Conservation (phyloP, 2,113 vertebrate species). For the Anarrhichthys ocellatus region DNA sequence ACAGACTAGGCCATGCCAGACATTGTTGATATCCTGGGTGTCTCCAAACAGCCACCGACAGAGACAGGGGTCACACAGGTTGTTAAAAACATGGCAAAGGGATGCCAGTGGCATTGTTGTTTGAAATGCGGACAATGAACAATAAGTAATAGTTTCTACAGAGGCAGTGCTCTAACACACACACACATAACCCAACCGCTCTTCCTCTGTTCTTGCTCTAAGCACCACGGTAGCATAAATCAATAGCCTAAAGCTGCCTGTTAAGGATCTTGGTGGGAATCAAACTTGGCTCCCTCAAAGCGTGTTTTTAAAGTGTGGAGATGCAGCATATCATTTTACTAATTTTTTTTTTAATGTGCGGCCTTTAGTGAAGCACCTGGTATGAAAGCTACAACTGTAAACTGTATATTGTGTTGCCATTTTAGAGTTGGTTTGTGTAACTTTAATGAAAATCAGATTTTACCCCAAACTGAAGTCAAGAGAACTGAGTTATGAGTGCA, state of each 20-base stretch:
- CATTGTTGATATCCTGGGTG: slow-evolving; percentile 12
- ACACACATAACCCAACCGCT: slow-evolving; percentile 8
- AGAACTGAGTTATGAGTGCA: slow-evolving; percentile 11
- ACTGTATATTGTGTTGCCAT: not conserved
- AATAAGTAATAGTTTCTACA: slow-evolving; percentile 26
- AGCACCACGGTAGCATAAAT: slow-evolving; percentile 42
- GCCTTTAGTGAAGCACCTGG: not conserved
- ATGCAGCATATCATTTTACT: slow-evolving; percentile 18
- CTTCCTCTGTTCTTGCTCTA: slow-evolving; percentile 23
- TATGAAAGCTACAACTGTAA: not conserved
- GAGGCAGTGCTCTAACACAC: not conserved
- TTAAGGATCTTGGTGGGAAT: slow-evolving; percentile 41
- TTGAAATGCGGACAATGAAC: slow-evolving; percentile 3
- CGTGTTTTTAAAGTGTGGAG: slow-evolving; percentile 11
- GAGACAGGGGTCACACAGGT: slow-evolving; percentile 16
- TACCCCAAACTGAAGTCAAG: not conserved
- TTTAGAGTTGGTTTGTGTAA: slow-evolving; percentile 1
- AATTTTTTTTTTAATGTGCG: not conserved
- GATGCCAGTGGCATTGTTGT: slow-evolving; percentile 19
- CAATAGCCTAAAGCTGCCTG: slow-evolving; percentile 37
- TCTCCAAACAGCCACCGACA: slow-evolving; percentile 6
- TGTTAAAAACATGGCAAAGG: slow-evolving; percentile 21
- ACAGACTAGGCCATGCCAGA: slow-evolving; percentile 6
- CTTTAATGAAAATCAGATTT: slow-evolving; percentile 21
- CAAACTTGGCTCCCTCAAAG: slow-evolving; percentile 32